These are phyloP conservation scores for Orussus abietinus DNA, from an alignment of 1,140 invertebrate species.

Conservation along the genomic window DNA sequence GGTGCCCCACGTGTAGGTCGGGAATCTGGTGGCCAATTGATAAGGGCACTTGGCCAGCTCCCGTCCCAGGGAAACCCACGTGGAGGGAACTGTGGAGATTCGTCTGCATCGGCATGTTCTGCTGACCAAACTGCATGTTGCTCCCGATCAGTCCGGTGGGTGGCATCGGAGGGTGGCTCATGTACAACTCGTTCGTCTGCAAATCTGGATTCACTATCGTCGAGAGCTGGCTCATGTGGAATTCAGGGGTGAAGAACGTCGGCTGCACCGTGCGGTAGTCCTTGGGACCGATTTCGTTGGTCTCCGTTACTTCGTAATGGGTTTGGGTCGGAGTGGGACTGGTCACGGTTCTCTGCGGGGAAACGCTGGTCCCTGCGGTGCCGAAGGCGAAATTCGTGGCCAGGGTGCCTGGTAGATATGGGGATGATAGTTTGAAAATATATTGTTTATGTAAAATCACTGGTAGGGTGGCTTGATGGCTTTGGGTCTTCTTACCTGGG, in stretches of 20 bases:
- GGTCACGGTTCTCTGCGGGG: constrained; percentile 25
- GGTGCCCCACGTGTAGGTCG: constrained; percentile 35
- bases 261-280: constrained; percentile 28
- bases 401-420: constrained; percentile 19
- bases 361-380: constrained; percentile 18
- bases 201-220: constrained; percentile 28
- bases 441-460: too few species aligned
- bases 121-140: constrained; percentile 32
- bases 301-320: constrained; percentile 42
- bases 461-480: too few species aligned
- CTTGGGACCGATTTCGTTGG: constrained; percentile 28
- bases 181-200: constrained; percentile 33
- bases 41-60: constrained; percentile 23
- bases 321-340: constrained; percentile 25
- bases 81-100: constrained; percentile 41
- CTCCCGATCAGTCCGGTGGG: constrained; percentile 20
- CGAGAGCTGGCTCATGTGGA: constrained; percentile 28
- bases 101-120: constrained; percentile 36
- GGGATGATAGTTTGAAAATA: too few species aligned
- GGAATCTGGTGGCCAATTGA: constrained; percentile 25
- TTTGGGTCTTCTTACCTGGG: too few species aligned
- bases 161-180: constrained; percentile 22
- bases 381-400: constrained; percentile 18
- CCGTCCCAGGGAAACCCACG: constrained; percentile 29
- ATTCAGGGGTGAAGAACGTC: constrained; percentile 28